Conservation (phyloP, 2,113 vertebrate genomes). For the Elgaria multicarinata region DNA sequence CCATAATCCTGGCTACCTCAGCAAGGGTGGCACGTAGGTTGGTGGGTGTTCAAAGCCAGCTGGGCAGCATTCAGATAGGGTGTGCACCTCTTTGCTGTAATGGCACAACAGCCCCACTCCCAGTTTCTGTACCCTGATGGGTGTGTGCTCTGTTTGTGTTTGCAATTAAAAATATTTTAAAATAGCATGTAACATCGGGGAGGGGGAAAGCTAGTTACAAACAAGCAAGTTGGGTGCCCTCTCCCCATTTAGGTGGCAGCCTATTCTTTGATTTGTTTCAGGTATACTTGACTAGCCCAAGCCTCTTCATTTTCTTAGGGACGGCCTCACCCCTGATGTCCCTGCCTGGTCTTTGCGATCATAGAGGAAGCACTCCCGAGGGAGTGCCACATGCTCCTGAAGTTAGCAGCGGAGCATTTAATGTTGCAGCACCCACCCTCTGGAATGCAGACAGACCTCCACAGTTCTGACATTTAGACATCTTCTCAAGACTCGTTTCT, state of each 20-base stretch:
- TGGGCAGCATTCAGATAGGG: neutral
- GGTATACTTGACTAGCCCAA: neutral
- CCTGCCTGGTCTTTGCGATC: too few relatives aligned
- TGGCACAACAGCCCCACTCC: neutral
- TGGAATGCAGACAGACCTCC: too few relatives aligned
- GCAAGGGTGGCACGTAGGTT: neutral
- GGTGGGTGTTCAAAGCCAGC: neutral
- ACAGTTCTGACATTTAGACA: too few relatives aligned
- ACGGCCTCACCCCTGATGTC: too few relatives aligned
- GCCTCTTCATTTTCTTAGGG: neutral
- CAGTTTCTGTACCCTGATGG: neutral
- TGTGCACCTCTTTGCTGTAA: neutral
- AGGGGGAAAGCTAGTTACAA: too few relatives aligned
- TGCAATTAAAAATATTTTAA: neutral
- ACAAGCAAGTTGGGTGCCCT: neutral
- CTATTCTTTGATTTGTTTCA: neutral
- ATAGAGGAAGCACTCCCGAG: too few relatives aligned
- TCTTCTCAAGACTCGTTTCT: too few relatives aligned
- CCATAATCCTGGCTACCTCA: neutral
- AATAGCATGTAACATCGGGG: neutral
- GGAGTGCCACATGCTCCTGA: too few relatives aligned
- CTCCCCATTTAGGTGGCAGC: too few relatives aligned
- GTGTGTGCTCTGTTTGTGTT: neutral
- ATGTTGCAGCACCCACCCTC: too few relatives aligned
- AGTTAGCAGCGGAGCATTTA: too few relatives aligned